A percentile compares a stretch with the other conserved stretches of the same genome.
These are phyloP conservation scores for Xyliphius kryptos DNA, from an alignment of 2,113 vertebrate genomes.

Conservation along the genomic window DNA sequence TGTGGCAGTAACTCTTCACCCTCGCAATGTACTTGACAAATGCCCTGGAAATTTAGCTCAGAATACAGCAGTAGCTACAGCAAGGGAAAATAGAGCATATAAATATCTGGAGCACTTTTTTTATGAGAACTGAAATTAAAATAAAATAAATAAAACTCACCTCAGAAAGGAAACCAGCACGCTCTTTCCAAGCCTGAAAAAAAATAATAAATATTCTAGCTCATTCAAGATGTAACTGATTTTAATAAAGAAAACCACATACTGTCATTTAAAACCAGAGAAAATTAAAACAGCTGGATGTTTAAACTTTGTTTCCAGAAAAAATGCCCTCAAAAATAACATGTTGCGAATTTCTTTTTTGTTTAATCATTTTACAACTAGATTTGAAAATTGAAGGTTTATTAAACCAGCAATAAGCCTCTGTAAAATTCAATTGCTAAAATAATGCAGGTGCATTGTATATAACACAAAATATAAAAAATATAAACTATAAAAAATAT, in stretches of 20 bases:
- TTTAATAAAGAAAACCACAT: not conserved
- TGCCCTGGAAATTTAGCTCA: constrained; percentile 73
- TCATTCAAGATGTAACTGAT: not conserved
- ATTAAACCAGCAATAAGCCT: too few species aligned
- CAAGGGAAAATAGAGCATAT: not conserved
- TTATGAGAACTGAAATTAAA: not conserved
- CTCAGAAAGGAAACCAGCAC: constrained; percentile 41
- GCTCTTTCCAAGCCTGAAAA: constrained; percentile 52
- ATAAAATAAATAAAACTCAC: constrained; percentile 42
- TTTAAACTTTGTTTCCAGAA: too few species aligned
- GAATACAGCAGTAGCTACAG: constrained; percentile 80
- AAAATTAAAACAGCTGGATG: too few species aligned
- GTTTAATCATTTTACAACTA: too few species aligned
- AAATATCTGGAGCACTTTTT: not conserved
- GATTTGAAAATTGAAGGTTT: too few species aligned
- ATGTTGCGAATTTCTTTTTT: too few species aligned
- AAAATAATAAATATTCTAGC: constrained; percentile 5
- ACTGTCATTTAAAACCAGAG: not conserved
- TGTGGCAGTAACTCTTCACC: constrained; percentile 59
- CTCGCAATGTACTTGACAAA: constrained; percentile 56
- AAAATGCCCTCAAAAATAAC: too few species aligned
- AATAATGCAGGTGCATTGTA: too few species aligned
- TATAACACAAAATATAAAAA: too few species aligned
- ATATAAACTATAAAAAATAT: too few species aligned
- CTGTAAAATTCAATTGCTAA: too few species aligned